Evolutionary conservation across 2,888 invertebrate genomes (phyloP).

Genomic region (Brachyopa scutellaris): DNA sequence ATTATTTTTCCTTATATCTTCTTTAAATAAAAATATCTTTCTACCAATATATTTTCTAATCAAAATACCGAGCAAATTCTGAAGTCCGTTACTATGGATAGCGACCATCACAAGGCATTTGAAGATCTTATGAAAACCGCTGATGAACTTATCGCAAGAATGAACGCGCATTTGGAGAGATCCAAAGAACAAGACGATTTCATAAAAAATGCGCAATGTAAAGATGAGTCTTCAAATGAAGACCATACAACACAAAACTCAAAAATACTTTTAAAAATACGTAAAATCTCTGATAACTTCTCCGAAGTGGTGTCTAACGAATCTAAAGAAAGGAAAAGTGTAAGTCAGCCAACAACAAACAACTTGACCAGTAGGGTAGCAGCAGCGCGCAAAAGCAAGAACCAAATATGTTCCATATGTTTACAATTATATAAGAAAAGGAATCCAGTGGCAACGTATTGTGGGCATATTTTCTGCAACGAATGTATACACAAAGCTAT

Average conservation of each 20-base stretch:
- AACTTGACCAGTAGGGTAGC: background rate
- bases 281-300: background rate
- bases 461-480: constrained; percentile 18
- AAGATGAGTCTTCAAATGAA: background rate
- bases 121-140: constrained; percentile 1
- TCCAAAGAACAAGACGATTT: background rate
- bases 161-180: background rate
- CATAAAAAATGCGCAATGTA: too few relatives aligned
- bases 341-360: background rate
- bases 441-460: background rate
- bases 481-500: constrained; percentile 7
- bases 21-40: background rate
- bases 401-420: constrained; percentile 2
- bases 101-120: background rate
- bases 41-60: background rate
- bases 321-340: background rate
- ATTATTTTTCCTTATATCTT: background rate
- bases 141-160: background rate
- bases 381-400: background rate
- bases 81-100: background rate
- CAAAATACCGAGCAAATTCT: background rate
- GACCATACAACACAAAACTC: background rate
- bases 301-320: background rate
- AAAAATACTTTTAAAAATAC: background rate
- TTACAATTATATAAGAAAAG: background rate